Conservation (phyloP, 2,888 invertebrate genomes). For the Allophyes oxyacanthae region DNA sequence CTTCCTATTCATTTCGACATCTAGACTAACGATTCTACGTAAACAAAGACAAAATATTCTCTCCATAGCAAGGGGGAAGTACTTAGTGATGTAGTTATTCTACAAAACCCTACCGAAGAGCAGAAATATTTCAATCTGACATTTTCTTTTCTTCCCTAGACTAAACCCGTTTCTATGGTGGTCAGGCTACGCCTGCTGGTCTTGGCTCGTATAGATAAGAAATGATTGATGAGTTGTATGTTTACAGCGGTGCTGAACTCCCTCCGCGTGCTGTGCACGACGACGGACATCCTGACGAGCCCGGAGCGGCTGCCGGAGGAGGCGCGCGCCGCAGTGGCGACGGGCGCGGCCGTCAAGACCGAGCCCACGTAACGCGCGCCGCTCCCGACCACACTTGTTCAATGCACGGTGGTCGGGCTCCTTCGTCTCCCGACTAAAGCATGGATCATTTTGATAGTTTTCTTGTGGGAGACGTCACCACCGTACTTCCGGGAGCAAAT, state of each 20-base stretch:
- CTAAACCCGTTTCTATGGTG: too few relatives aligned
- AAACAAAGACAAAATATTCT: too few relatives aligned
- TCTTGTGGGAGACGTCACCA: constrained; percentile 14
- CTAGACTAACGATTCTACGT: too few relatives aligned
- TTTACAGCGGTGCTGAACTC: constrained; percentile 97
- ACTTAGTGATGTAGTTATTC: too few relatives aligned
- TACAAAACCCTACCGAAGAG: too few relatives aligned
- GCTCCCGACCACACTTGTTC: background rate
- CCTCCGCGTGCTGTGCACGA: constrained; percentile 96
- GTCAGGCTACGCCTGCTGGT: too few relatives aligned
- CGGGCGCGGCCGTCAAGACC: constrained; percentile 76
- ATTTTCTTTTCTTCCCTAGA: too few relatives aligned
- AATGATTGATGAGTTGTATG: too few relatives aligned
- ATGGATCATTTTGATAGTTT: constrained; percentile 14
- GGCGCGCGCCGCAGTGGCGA: constrained; percentile 93
- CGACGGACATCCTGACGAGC: constrained; percentile 97
- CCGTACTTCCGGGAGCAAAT: constrained; percentile 1
- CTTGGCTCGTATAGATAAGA: too few relatives aligned
- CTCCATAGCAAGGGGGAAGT: too few relatives aligned
- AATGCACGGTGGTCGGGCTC: background rate
- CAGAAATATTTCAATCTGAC: too few relatives aligned
- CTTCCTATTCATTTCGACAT: too few relatives aligned
- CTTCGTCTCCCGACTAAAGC: constrained; percentile 1
- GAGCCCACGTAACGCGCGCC: constrained; percentile 76
- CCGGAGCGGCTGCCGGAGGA: constrained; percentile 97